phyloP scores from a whole-genome alignment of 1,140 invertebrate species.

The Brachionus asplanchnoidis region DNA sequence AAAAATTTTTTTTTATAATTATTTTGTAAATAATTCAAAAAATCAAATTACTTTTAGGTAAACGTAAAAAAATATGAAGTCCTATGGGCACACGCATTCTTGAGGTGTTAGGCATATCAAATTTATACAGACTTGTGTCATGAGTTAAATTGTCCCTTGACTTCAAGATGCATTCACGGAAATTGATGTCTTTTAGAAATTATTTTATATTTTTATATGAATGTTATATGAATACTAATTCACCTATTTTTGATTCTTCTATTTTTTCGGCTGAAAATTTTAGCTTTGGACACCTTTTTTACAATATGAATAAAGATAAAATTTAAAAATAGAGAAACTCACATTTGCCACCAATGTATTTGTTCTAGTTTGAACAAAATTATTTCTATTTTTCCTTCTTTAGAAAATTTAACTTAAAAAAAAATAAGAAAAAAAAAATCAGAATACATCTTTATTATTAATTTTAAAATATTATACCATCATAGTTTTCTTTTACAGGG shows the following conservation, averaged over 20 bases:
- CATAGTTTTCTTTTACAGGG: conserved; percentile 8
- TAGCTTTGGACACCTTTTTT: conserved; percentile 36
- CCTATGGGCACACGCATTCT: conserved; percentile 16
- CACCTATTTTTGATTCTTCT: conserved; percentile 5
- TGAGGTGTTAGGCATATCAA: not conserved
- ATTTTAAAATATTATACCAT: not conserved
- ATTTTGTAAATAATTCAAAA: too few relatives aligned
- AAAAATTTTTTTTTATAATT: not conserved
- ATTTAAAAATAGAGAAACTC: not conserved
- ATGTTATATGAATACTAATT: not conserved
- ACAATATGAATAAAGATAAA: not conserved
- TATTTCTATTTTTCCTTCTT: conserved; percentile 39
- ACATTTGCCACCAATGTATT: conserved; percentile 42
- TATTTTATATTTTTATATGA: not conserved
- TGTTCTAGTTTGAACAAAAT: not conserved
- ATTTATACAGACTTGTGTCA: conserved; percentile 26
- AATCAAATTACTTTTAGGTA: not conserved
- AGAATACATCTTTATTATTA: not conserved
- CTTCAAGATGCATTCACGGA: not conserved
- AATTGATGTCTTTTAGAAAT: conserved; percentile 3
- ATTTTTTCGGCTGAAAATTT: conserved; percentile 34
- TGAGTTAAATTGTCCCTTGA: not conserved
- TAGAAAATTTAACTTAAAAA: conserved; percentile 31
- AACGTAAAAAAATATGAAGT: conserved; percentile 6
- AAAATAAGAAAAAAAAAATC: not conserved